A percentile compares a stretch with the other conserved stretches of the same genome.
Evolutionary conservation across 2,888 invertebrate species (phyloP).

Genomic region (Acleris holmiana): DNA sequence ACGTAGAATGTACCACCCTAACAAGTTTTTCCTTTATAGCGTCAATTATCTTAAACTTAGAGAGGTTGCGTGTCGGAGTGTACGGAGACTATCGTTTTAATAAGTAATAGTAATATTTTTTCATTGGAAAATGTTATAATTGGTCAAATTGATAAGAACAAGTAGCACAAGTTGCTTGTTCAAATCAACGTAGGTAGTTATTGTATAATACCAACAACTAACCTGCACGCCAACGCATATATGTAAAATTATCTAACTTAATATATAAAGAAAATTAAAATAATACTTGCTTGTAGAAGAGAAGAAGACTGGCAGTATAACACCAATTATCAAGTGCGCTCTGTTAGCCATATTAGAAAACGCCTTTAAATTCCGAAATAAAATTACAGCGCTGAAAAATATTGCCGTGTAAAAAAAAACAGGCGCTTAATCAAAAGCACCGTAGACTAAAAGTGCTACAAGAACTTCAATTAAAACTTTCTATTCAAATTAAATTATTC

Average conservation of each 20-base stretch:
- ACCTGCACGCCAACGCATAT: too few species aligned
- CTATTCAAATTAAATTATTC: slow-evolving; percentile 26
- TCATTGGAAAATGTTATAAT: too few species aligned
- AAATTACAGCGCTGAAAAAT: slow-evolving; percentile 2
- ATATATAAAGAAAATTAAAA: slow-evolving; percentile 14
- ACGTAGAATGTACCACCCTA: too few species aligned
- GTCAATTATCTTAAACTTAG: too few species aligned
- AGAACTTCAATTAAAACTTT: not conserved
- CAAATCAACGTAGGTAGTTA: too few species aligned
- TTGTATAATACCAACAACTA: too few species aligned
- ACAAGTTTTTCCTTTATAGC: too few species aligned
- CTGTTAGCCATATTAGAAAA: slow-evolving; percentile 30
- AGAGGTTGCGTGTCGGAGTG: too few species aligned
- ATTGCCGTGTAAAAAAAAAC: slow-evolving; percentile 31
- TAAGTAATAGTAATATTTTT: too few species aligned
- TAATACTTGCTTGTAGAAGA: slow-evolving; percentile 55
- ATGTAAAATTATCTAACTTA: slow-evolving; percentile 1
- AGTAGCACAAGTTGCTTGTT: too few species aligned
- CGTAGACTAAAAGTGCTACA: not conserved
- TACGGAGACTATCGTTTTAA: too few species aligned
- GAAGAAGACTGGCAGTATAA: slow-evolving; percentile 52
- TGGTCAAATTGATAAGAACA: too few species aligned
- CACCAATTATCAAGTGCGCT: slow-evolving; percentile 47
- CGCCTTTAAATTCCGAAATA: slow-evolving; percentile 9
- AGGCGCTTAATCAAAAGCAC: slow-evolving; percentile 41